These are phyloP conservation scores for Aporophyla nigra DNA, from an alignment of 2,888 invertebrate species.

Conservation along the genomic window DNA sequence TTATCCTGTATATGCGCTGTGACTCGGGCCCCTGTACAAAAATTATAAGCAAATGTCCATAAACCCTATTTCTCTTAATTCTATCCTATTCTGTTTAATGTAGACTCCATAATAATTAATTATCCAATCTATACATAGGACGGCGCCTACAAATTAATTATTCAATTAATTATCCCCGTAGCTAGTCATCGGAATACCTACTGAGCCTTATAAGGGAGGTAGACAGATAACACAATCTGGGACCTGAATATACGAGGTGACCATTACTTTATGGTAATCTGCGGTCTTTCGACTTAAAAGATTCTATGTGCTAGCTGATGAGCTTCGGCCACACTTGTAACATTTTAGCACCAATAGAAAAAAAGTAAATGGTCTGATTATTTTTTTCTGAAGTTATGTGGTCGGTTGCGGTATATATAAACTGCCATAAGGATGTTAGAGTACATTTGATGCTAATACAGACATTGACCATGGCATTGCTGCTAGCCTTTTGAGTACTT, in stretches of 20 bases:
- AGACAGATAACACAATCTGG: conserved; percentile 42
- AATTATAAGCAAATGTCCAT: not conserved
- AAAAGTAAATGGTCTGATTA: not conserved
- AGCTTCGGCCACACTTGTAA: conserved; percentile 29
- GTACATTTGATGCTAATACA: too few relatives aligned
- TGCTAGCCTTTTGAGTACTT: too few relatives aligned
- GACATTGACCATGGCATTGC: too few relatives aligned
- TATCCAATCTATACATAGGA: conserved; percentile 1
- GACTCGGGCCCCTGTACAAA: not conserved
- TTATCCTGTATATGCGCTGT: too few relatives aligned
- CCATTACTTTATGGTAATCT: conserved; percentile 57
- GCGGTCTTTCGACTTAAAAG: conserved; percentile 36
- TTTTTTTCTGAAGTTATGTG: not conserved
- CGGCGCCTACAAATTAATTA: conserved; percentile 43
- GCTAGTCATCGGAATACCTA: conserved; percentile 34
- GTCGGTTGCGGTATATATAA: not conserved
- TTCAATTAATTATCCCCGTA: conserved; percentile 36
- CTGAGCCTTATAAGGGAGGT: conserved; percentile 37
- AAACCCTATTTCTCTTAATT: not conserved
- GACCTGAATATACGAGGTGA: conserved; percentile 44
- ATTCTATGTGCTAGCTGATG: conserved; percentile 19
- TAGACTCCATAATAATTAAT: not conserved
- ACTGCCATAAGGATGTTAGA: not conserved
- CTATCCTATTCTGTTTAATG: not conserved
- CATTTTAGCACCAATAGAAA: conserved; percentile 27